phyloP scores from a whole-genome alignment of 1,140 invertebrate genomes.

The Aethina tumida region DNA sequence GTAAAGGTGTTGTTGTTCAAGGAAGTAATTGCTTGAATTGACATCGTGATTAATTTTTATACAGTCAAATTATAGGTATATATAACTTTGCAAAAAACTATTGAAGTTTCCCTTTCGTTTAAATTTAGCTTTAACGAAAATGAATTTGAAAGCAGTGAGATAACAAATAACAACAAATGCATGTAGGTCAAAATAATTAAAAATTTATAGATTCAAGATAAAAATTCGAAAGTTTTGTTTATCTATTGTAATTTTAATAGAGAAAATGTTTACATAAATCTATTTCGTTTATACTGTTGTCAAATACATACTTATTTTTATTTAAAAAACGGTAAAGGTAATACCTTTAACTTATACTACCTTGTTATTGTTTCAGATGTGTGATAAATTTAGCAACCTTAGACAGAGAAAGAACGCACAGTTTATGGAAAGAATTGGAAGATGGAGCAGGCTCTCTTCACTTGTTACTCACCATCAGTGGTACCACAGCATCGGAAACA shows the following conservation, averaged over 20 bases:
- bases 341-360: not conserved
- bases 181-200: too few relatives aligned
- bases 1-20: too few relatives aligned
- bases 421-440: conserved; percentile 79
- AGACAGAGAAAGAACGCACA: conserved; percentile 85
- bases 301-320: conserved; percentile 8
- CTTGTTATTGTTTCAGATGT: conserved; percentile 57
- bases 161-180: too few relatives aligned
- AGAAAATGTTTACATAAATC: not conserved
- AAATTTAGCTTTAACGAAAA: too few relatives aligned
- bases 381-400: conserved; percentile 75
- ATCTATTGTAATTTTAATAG: not conserved
- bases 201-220: too few relatives aligned
- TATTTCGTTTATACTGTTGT: conserved; percentile 6
- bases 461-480: conserved; percentile 87
- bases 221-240: too few relatives aligned
- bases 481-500: conserved; percentile 83
- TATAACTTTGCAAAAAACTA: too few relatives aligned
- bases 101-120: too few relatives aligned
- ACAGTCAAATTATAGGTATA: too few relatives aligned
- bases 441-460: conserved; percentile 81
- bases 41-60: too few relatives aligned
- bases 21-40: too few relatives aligned
- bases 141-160: too few relatives aligned
- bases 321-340: conserved; percentile 33